Base-by-base conservation (phyloP, 2,113 vertebrate species). In the Henicopernis longicauda region DNA sequence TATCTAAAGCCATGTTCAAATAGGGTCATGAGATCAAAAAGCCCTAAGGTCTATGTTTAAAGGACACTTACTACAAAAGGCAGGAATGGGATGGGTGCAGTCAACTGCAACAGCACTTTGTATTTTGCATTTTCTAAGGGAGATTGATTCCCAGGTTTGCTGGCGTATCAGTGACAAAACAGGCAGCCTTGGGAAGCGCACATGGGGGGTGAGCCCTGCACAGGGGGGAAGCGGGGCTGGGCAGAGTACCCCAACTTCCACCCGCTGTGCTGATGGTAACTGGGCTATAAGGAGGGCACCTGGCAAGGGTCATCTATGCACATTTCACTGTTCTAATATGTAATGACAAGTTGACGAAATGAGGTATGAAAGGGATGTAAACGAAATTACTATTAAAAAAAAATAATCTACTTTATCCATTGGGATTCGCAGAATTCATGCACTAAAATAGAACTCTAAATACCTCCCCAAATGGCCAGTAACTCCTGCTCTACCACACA, bases 271-370 rank as follows among this genome's bases (percentile, higher is more conserved):
- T 15, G 45, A 13, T 8, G 9, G 42, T 21, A 47, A 26, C 16
- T 9, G 42, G 29, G 27, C 32, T 67, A 19, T 11, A 17, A 6
- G 7, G 20, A 31, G 32, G 23, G 22, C 2, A 1, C 16, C 42
- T 14, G 18, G 22, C 12, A 76, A 18, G 32, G 22, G 13, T 27
- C 81, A 44, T 4, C 31, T 10, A 3, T 4, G 6, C 4, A 40
- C 44, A 20, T 27, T 36, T 47, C 81, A 73, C 22, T 13, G 7
- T 47, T 36, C 47, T 47, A 32, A n/a, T 11, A 9, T 1, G 9
- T 14, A 32, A 54, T 2, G 2, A 26, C 0, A 0, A 29, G 20
- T 21, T 26, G 5, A 31, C 5, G 59, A 9, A 73, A 34, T 0
- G 2, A 73, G 16, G 15, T 22, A 55, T 23, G 20, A 50, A 55